phyloP scores from a whole-genome alignment of 2,113 vertebrate genomes.

The Chroicocephalus ridibundus region DNA sequence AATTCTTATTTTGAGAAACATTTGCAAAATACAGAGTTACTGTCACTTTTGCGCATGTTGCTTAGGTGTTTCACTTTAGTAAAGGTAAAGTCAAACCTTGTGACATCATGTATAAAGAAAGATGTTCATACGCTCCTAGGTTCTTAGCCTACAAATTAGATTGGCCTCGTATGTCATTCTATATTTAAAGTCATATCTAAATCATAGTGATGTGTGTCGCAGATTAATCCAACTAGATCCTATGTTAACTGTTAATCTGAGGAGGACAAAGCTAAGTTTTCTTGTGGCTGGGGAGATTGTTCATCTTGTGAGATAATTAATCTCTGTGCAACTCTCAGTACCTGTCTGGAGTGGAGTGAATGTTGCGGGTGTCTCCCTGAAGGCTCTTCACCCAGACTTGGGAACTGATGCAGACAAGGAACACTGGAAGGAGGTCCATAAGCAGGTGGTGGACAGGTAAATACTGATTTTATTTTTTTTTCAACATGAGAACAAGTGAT shows the following conservation, averaged over 20 bases:
- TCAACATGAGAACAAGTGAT: background rate
- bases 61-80: background rate
- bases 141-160: background rate
- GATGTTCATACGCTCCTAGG: background rate
- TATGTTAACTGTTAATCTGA: background rate
- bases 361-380: slow-evolving; percentile 91
- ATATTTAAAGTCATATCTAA: background rate
- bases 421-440: slow-evolving; percentile 92
- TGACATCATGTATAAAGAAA: background rate
- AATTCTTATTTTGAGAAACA: background rate
- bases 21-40: background rate
- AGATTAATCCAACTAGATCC: background rate
- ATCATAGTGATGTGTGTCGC: background rate
- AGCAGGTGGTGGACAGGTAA: slow-evolving; percentile 95
- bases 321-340: slow-evolving; percentile 71
- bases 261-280: background rate
- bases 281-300: background rate
- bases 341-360: slow-evolving; percentile 98
- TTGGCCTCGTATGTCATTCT: background rate
- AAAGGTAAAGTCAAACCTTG: background rate
- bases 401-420: slow-evolving; percentile 87
- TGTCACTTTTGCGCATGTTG: background rate
- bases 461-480: background rate
- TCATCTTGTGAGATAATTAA: background rate
- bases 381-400: slow-evolving; percentile 87